Evolutionary conservation across 2,888 invertebrate genomes (phyloP).

Genomic region (Artemia sp.): DNA sequence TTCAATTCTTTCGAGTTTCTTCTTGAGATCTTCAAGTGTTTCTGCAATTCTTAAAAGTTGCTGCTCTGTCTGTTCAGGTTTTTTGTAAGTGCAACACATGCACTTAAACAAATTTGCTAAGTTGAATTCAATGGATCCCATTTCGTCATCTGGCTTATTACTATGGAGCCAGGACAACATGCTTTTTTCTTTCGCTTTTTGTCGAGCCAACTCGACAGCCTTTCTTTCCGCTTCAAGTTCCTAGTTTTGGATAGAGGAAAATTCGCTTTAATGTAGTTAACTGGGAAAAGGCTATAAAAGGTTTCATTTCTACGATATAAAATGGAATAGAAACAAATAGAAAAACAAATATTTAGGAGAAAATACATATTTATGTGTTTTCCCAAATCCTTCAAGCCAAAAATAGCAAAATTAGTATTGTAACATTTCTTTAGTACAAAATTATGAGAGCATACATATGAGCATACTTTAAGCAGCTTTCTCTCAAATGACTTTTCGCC

Average conservation of each 20-base stretch:
- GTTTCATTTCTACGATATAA: no score
- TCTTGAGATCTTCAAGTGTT: slow-evolving; percentile 34
- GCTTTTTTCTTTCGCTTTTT: slow-evolving; percentile 31
- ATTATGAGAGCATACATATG: no score
- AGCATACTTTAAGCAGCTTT: no score
- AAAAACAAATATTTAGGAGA: no score
- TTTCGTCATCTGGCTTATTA: slow-evolving; percentile 30
- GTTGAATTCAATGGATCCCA: slow-evolving; percentile 39
- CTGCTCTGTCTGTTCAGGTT: slow-evolving; percentile 33
- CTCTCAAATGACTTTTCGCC: no score
- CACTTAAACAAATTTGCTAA: slow-evolving; percentile 40
- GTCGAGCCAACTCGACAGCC: slow-evolving; percentile 31
- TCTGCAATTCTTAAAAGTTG: slow-evolving; percentile 33
- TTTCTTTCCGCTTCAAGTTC: slow-evolving; percentile 31
- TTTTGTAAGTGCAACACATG: slow-evolving; percentile 37
- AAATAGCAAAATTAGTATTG: no score
- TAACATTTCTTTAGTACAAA: no score
- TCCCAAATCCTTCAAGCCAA: no score
- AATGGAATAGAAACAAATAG: no score
- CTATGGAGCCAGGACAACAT: slow-evolving; percentile 30
- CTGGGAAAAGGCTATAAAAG: not conserved
- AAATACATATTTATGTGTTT: no score
- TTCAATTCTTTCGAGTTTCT: slow-evolving; percentile 35
- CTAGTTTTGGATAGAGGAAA: slow-evolving; percentile 19
- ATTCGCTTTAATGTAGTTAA: not conserved